Base-by-base conservation (phyloP, 2,888 invertebrate genomes). In the Cataglyphis cursor region DNA sequence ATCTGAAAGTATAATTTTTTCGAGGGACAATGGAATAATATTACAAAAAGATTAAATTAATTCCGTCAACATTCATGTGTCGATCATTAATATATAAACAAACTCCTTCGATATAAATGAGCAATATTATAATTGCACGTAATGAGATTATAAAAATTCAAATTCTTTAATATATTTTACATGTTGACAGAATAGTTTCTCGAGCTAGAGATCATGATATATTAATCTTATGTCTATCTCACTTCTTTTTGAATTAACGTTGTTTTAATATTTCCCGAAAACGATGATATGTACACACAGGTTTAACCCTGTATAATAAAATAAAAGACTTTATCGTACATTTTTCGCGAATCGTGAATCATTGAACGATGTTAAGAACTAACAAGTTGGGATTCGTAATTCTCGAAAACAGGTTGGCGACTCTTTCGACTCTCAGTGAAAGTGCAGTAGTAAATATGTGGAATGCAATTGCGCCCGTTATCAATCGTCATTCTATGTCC, bases 381-480 rank as follows among this genome's bases (percentile, higher is more conserved):
- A 78, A 31, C 59, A 31, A 76, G 68, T 66, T 59, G 57, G 41
- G 44, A 78, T 70, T 78, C 31, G 31, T 59, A 78, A 78, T 78
- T 78, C 51, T 51, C 78, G 59, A 78, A 78, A 78, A 78, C 78
- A 59, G 78, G 70, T 78, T 70, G 70, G 70, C 78, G 59, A 78
- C 70, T 78, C 70, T 78, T 78, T 78, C 70, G 70, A 70, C 70
- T 78, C 68, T 78, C 78, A 78, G 70, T 78, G 78, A 78, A 78
- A 78, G 78, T 78, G 59, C 57, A 78, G 59, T 78, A 70, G 70
- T 70, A 70, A 65, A 65, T 35, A 35, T 35, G 31, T 18, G 66
- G 51, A 75, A 66, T 75, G 78, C 31, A 70, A 70, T 78, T 64
- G 31, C 44, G 57, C 44, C n/a, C 70, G 59, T 78, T 78, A 78